Base-by-base conservation (phyloP, 2,113 vertebrate genomes). In the Thomomys bottae region DNA sequence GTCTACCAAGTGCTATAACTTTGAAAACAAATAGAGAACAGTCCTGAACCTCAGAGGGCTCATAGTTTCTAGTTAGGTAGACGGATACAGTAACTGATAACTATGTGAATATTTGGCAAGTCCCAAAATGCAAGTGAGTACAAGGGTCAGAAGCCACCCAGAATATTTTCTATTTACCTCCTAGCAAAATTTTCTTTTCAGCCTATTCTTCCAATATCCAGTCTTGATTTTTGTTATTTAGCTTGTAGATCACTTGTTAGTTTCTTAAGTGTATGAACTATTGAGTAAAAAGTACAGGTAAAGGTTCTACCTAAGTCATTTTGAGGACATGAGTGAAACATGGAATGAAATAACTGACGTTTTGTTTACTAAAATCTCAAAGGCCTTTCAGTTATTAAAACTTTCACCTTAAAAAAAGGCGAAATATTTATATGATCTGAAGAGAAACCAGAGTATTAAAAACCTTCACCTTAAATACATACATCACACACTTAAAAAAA, bases 171-270 rank as follows among this genome's bases (percentile, higher is more conserved):
- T 67, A 79, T 89, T 83, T 89, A 61, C 91, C 75, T 42, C 42
- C 34, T 63, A 30, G 73, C 42, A 49, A 85, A 95, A 90, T 73
- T 79, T 92, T 87, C 64, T 79, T 91, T 82, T 67, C 57, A 91
- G 84, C 20, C 79, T 79, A 63, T 85, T 83, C 71, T n/a, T 94
- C 70, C 20, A 85, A 87, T 14, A 80, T 80, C 93, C 78, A 84
- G 78, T 80, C 89, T 91, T 63, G 72, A 89, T 90, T 91, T 80
- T 94, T 90, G 70, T 86, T 85, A 85, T 49, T 68, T 90, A 96
- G 89, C 81, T 84, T 94, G 84, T 26, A 21, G 49, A 77, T 18
- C 64, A 80, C 83, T 87, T 90, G 45, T 49, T 91, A 91, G 24
- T 66, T 73, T 75, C 94, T 94, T 83, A 88, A 89, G 89, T 68